phyloP scores from a whole-genome alignment of 2,888 invertebrate species.

The Pyrrhosoma nymphula region DNA sequence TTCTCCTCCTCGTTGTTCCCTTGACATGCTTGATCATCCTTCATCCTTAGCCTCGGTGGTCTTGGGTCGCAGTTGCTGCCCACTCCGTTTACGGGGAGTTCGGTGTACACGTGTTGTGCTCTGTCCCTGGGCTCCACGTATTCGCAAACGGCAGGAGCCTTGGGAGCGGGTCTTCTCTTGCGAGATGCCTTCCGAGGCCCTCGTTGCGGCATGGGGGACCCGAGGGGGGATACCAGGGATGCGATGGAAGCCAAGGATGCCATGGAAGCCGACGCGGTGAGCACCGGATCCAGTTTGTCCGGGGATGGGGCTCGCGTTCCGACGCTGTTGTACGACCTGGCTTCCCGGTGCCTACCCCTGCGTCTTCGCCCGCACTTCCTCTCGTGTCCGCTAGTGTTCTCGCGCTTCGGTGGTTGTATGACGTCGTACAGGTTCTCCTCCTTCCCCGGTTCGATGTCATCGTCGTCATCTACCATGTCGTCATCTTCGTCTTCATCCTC shows the following conservation, averaged over 20 bases:
- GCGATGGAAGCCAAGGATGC: slow-evolving; percentile 81
- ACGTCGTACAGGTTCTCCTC: slow-evolving; percentile 82
- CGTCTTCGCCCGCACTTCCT: not conserved
- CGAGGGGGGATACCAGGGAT: slow-evolving; percentile 76
- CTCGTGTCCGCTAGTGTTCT: not conserved
- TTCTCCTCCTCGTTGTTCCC: slow-evolving; percentile 78
- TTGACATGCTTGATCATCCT: slow-evolving; percentile 68
- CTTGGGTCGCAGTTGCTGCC: slow-evolving; percentile 70
- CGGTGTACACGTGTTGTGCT: slow-evolving; percentile 82
- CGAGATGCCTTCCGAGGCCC: slow-evolving; percentile 43
- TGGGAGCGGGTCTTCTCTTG: slow-evolving; percentile 65
- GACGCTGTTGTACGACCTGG: slow-evolving; percentile 73
- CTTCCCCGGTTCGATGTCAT: slow-evolving; percentile 77
- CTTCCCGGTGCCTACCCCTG: slow-evolving; percentile 21
- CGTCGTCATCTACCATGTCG: slow-evolving; percentile 77
- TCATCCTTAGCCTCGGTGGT: slow-evolving; percentile 63
- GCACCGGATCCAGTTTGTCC: slow-evolving; percentile 80
- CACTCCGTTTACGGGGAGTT: slow-evolving; percentile 80
- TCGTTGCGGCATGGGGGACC: slow-evolving; percentile 73
- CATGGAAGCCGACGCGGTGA: slow-evolving; percentile 79
- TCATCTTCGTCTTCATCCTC: slow-evolving; percentile 71
- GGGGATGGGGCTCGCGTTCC: slow-evolving; percentile 82
- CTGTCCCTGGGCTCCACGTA: slow-evolving; percentile 78
- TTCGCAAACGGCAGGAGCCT: slow-evolving; percentile 75
- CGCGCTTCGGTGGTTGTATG: slow-evolving; percentile 77